These are phyloP conservation scores for Mactra quadrangularis DNA, from an alignment of 1,140 invertebrate species.

Conservation along the genomic window DNA sequence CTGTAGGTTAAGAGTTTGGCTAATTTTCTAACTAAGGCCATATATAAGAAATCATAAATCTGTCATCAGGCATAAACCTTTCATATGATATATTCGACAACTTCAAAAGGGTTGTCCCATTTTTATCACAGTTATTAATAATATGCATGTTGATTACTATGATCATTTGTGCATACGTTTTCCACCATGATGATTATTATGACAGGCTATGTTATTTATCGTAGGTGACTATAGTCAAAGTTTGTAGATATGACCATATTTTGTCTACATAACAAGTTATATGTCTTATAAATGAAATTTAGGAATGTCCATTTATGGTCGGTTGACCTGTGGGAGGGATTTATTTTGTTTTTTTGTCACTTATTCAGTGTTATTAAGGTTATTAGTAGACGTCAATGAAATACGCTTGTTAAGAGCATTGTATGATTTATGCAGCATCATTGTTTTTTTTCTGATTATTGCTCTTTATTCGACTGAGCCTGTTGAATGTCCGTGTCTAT, in stretches of 20 bases:
- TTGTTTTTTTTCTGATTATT: no score
- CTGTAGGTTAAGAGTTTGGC: no score
- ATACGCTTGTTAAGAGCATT: no score
- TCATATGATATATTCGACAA: conserved; percentile 4
- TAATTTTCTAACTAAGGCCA: conserved; percentile 22
- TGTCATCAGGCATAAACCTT: conserved; percentile 2
- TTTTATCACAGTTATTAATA: conserved; percentile 47
- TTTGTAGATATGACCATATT: conserved; percentile 7
- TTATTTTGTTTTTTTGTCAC: no score
- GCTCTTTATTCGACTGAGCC: no score
- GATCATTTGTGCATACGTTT: conserved; percentile 27
- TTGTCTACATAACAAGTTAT: neutral
- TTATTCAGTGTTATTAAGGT: no score
- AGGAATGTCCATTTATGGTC: no score
- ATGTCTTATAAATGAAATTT: no score
- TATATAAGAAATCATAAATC: conserved; percentile 15
- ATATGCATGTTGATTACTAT: conserved; percentile 15
- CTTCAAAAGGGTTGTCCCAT: conserved; percentile 17
- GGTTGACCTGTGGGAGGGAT: no score
- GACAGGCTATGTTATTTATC: conserved; percentile 7
- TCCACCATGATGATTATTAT: neutral
- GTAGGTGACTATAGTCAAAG: conserved; percentile 1
- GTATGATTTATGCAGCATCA: no score
- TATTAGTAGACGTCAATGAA: no score
- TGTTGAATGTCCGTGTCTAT: no score